Evolutionary conservation across 1,140 invertebrate genomes (phyloP).

Genomic region (Calycopis cecrops): DNA sequence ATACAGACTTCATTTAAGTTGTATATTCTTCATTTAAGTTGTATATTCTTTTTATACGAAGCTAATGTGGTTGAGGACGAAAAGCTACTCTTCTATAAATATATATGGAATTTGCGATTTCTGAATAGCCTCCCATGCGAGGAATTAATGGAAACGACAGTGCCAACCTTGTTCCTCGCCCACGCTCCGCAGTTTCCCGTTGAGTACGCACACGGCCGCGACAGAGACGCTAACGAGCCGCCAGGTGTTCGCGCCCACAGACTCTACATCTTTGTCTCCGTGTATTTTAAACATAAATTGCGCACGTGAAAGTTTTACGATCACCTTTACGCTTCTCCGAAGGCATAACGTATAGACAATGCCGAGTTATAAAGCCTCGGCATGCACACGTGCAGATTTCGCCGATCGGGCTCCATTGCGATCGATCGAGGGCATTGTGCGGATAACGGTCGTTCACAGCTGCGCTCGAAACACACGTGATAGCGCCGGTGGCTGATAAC

Average conservation of each 20-base stretch:
- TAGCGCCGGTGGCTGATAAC: slow-evolving; percentile 65
- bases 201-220: slow-evolving; percentile 21
- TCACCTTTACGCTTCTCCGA: slow-evolving; percentile 63
- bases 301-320: slow-evolving; percentile 71
- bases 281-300: slow-evolving; percentile 59
- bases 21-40: too few relatives aligned
- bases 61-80: too few relatives aligned
- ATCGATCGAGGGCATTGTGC: slow-evolving; percentile 71
- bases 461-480: slow-evolving; percentile 64
- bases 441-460: slow-evolving; percentile 70
- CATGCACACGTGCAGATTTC: slow-evolving; percentile 68
- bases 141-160: slow-evolving; percentile 16
- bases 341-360: slow-evolving; percentile 61
- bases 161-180: slow-evolving; percentile 24
- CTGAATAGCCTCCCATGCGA: background rate
- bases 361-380: slow-evolving; percentile 47
- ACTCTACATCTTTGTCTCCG: slow-evolving; percentile 64
- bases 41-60: too few relatives aligned
- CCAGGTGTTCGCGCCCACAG: slow-evolving; percentile 67
- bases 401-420: slow-evolving; percentile 59
- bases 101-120: too few relatives aligned
- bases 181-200: slow-evolving; percentile 22
- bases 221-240: slow-evolving; percentile 59
- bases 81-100: too few relatives aligned
- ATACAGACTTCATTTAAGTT: too few relatives aligned